These are phyloP conservation scores for Parnassius orleans DNA, from an alignment of 2,888 invertebrate genomes.

Conservation along the genomic window DNA sequence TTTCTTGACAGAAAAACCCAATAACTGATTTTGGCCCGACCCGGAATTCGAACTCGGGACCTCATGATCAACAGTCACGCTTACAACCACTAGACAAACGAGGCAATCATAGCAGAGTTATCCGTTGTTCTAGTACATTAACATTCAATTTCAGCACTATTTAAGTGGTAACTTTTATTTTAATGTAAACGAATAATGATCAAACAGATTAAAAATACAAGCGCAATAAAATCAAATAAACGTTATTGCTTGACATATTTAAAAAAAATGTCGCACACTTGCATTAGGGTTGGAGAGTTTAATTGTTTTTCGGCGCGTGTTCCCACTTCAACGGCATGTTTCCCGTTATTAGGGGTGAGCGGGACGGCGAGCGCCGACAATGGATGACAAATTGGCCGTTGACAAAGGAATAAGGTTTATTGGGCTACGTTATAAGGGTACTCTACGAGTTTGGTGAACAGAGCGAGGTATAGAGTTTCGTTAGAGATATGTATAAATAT, in stretches of 20 bases:
- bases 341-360: conserved; percentile 36
- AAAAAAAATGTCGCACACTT: conserved; percentile 15
- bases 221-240: conserved; percentile 27
- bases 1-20: no score
- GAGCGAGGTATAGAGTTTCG: conserved; percentile 32
- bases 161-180: no score
- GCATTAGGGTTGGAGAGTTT: conserved; percentile 57
- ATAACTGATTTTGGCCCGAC: no score
- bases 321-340: conserved; percentile 64
- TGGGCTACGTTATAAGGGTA: conserved; percentile 75
- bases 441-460: conserved; percentile 54
- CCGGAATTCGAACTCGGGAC: no score
- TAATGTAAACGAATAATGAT: neutral
- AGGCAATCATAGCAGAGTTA: no score
- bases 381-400: conserved; percentile 74
- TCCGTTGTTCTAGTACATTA: no score
- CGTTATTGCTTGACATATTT: conserved; percentile 4
- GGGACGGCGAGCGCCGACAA: conserved; percentile 47
- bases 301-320: conserved; percentile 71
- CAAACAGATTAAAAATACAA: conserved; percentile 9
- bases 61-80: no score
- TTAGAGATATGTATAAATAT: neutral
- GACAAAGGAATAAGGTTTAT: conserved; percentile 77
- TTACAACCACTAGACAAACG: no score
- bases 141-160: no score